A percentile compares a stretch with the other conserved stretches of the same genome.
These are phyloP conservation scores for Peromyscus attwateri DNA, from an alignment of 2,797 vertebrate species.

Conservation along the genomic window DNA sequence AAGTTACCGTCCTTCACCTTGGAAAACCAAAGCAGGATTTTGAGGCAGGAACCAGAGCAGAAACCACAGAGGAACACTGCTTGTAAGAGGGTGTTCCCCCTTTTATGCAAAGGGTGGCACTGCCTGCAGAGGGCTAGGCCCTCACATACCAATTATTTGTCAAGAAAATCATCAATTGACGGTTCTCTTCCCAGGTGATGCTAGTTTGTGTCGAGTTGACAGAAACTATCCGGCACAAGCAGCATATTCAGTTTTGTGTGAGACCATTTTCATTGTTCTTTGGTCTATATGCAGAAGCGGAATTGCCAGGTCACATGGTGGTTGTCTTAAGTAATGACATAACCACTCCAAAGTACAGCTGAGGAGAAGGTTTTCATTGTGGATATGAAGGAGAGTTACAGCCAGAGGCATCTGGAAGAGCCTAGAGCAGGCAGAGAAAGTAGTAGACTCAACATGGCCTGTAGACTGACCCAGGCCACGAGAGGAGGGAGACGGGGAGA, in stretches of 20 bases:
- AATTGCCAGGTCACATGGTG: not conserved
- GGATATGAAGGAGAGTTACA: not conserved
- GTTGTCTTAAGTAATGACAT: not conserved
- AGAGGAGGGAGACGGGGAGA: not conserved
- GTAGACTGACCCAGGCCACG: not conserved
- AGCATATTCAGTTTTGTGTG: not conserved
- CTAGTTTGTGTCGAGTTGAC: not conserved
- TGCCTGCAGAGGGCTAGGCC: not conserved
- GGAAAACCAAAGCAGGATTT: not conserved
- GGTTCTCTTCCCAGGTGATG: not conserved
- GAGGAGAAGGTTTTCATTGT: not conserved
- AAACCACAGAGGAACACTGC: not conserved
- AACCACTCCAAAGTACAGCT: not conserved
- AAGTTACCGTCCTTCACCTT: not conserved
- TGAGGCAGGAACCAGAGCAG: not conserved
- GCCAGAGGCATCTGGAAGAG: not conserved
- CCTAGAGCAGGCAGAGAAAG: not conserved
- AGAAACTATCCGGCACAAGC: not conserved
- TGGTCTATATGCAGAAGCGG: not conserved
- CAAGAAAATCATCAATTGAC: not conserved
- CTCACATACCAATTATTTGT: not conserved
- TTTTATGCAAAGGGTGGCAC: not conserved
- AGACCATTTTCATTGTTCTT: constrained; percentile 29
- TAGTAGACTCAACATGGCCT: not conserved
- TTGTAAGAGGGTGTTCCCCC: not conserved